Evolutionary conservation across 2,113 vertebrate species (phyloP).

Genomic region (Engystomops pustulosus): DNA sequence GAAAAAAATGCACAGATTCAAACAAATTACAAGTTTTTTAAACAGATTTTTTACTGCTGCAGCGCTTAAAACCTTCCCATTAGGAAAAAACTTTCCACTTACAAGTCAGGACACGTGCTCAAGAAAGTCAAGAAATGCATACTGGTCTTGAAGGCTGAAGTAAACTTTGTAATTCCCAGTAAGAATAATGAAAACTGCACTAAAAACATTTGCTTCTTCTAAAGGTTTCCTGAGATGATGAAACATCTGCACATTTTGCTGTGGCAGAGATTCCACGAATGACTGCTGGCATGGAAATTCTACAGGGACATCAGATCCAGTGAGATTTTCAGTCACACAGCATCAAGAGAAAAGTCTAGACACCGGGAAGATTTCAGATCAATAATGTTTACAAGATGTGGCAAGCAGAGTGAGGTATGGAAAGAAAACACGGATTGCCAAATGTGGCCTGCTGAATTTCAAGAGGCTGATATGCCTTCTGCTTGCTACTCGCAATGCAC

Average conservation of each 20-base stretch:
- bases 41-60: too few relatives aligned
- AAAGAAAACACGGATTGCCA: conserved; percentile 19
- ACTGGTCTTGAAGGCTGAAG: neutral
- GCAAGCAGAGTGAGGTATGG: conserved; percentile 10
- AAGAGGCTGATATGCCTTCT: neutral
- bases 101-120: neutral
- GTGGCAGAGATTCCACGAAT: neutral
- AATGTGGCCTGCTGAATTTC: neutral
- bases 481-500: neutral
- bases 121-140: neutral
- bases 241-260: conserved; percentile 11
- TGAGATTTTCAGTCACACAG: conserved; percentile 45
- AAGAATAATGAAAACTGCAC: neutral
- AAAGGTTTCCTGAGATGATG: neutral
- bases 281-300: conserved; percentile 33
- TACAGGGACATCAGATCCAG: conserved; percentile 19
- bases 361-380: conserved; percentile 51
- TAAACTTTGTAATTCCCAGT: neutral
- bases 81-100: neutral
- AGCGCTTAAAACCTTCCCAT: too few relatives aligned
- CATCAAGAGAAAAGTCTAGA: conserved; percentile 48
- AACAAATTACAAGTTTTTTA: too few relatives aligned
- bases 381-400: conserved; percentile 52
- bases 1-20: too few relatives aligned
- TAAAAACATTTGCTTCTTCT: neutral